Evolutionary conservation across 1,140 invertebrate genomes (phyloP), one percentile per base, ranked within the genome.

Genomic region (Brachionus koreanus): DNA sequence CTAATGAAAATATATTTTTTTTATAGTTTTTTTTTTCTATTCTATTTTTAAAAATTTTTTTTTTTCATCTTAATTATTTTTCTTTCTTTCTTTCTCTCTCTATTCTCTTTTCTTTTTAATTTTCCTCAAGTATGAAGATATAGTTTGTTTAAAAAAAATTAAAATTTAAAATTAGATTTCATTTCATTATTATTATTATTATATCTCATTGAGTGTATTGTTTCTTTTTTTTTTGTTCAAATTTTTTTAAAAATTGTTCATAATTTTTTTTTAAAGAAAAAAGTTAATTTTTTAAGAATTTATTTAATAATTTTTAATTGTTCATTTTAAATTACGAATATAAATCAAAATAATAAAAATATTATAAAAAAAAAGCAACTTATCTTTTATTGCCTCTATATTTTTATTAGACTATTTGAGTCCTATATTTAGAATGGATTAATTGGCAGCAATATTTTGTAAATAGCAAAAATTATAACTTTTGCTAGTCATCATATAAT

Each of bases 161-260:
- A 65, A 23, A 29, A 63, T 39, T 69, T 39, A 29, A 29, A 29
- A 29, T 29, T 29, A 29, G 29, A 29, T 29, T 2, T 29, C 29
- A 29, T 29, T n/a, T n/a, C n/a, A n/a, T n/a, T n/a, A n/a, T n/a
- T n/a, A n/a, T n/a, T 2, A 37, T 69, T 69, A 65, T 65, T 65
- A 37, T 69, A 69, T 69, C 65, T 69, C 65, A 69, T 69, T 65
- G 16, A 69, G 9, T 69, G 65, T 69, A 69, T 69, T 69, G 65
- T 69, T 69, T 69, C 16, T 57, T 69, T 37, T 37, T 69, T 69
- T 67, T 37, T 39, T 69, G 13, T 69, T 69, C 16, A 37, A 69
- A 29, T 37, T 37, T 37, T 69, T 69, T 57, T 57, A 1, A n/a
- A 69, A 69, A 37, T 69, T 69, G 65, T 69, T 69, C 39, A 69